These are phyloP conservation scores for Malthinus seriepunctatus DNA, from an alignment of 2,888 invertebrate species.

Conservation along the genomic window DNA sequence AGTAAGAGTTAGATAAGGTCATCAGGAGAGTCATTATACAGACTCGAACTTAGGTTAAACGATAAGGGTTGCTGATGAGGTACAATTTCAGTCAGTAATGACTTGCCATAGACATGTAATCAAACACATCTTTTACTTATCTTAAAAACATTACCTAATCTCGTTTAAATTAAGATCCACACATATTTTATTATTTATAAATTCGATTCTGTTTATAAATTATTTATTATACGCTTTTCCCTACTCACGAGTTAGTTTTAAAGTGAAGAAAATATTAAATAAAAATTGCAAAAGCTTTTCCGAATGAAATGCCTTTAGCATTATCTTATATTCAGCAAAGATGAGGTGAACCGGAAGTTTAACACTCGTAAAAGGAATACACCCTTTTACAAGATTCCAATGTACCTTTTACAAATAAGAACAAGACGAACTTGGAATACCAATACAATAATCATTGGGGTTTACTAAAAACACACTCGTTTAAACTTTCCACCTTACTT, in stretches of 20 bases:
- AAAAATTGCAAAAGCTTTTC: conserved; percentile 2
- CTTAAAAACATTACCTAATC: too few species aligned
- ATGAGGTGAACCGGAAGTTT: conserved; percentile 10
- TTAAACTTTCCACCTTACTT: too few species aligned
- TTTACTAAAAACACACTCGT: neutral
- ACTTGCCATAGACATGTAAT: conserved; percentile 1
- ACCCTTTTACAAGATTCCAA: conserved; percentile 9
- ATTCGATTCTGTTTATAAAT: neutral
- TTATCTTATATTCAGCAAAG: conserved; percentile 5
- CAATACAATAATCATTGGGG: conserved; percentile 14
- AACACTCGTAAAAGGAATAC: conserved; percentile 10
- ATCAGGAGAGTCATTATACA: conserved; percentile 14
- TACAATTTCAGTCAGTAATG: conserved; percentile 12
- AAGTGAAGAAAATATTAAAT: neutral
- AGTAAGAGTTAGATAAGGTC: conserved; percentile 20
- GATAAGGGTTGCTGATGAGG: conserved; percentile 19
- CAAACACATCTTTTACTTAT: neutral
- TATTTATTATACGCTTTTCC: neutral
- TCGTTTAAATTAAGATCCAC: too few species aligned
- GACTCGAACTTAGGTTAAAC: conserved; percentile 13
- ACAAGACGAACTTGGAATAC: conserved; percentile 15
- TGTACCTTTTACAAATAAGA: conserved; percentile 19
- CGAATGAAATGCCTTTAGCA: neutral
- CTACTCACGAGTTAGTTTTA: neutral
- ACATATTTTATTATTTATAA: neutral